phyloP scores from a whole-genome alignment of 2,113 vertebrate genomes.

The Telmatochromis bifrenatus region DNA sequence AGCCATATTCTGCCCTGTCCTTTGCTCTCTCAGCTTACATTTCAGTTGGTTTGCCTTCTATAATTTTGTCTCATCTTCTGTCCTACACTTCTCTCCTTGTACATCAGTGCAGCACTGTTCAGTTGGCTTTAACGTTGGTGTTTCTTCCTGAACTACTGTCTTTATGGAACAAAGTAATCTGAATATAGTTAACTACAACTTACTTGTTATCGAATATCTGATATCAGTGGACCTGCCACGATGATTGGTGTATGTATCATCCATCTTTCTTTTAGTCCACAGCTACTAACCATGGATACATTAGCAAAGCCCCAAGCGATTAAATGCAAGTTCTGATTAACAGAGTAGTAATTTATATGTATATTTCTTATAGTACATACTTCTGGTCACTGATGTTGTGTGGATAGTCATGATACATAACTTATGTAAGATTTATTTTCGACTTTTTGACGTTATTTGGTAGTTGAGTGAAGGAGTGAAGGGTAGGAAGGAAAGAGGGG shows the following conservation, averaged over 20 bases:
- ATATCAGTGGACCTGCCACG: background rate
- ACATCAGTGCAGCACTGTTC: background rate
- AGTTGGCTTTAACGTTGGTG: background rate
- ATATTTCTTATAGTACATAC: background rate
- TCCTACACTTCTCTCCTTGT: background rate
- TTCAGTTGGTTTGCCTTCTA: background rate
- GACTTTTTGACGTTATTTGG: background rate
- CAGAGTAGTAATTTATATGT: background rate
- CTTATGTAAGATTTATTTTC: background rate
- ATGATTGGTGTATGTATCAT: background rate
- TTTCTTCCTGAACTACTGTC: background rate
- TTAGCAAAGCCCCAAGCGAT: background rate
- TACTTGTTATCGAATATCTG: background rate
- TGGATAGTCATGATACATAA: background rate
- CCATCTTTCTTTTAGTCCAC: background rate
- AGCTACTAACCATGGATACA: background rate
- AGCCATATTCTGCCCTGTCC: background rate
- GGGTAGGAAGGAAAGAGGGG: background rate
- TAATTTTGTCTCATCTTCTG: background rate
- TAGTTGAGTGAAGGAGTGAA: background rate
- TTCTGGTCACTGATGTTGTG: background rate
- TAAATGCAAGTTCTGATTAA: background rate
- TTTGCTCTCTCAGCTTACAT: background rate
- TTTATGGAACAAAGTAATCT: background rate
- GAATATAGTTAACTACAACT: background rate